phyloP scores from a whole-genome alignment of 2,888 invertebrate genomes.

The Oscheius onirici region DNA sequence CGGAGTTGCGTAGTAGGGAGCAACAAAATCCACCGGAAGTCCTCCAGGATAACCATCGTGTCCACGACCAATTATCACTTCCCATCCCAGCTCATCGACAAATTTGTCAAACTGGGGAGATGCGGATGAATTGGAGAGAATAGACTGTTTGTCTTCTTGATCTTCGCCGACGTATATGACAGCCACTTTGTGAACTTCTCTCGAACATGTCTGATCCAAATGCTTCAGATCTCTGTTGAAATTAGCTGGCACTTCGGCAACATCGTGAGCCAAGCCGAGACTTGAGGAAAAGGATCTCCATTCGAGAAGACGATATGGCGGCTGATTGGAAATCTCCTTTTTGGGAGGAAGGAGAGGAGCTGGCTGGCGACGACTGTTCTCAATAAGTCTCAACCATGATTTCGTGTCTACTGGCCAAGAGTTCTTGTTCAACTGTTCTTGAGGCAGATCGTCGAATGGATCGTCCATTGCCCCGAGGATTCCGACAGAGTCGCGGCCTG shows the following conservation, averaged over 20 bases:
- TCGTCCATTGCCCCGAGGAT: constrained; percentile 59
- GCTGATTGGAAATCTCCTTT: constrained; percentile 12
- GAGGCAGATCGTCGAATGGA: constrained; percentile 56
- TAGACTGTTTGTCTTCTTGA: constrained; percentile 91
- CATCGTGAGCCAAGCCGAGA: constrained; percentile 48
- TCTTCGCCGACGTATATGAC: constrained; percentile 96
- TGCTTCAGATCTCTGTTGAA: constrained; percentile 87
- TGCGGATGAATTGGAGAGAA: constrained; percentile 87
- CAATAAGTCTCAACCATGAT: constrained; percentile 45
- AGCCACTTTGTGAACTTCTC: constrained; percentile 94
- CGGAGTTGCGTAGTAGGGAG: constrained; percentile 88
- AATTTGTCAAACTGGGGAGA: constrained; percentile 89
- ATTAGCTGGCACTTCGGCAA: constrained; percentile 49
- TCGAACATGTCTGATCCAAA: constrained; percentile 81
- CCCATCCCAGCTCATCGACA: constrained; percentile 73
- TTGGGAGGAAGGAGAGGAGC: constrained; percentile 29
- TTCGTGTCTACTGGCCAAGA: constrained; percentile 21
- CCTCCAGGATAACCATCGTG: constrained; percentile 92
- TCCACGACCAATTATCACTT: constrained; percentile 69
- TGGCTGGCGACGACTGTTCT: constrained; percentile 47
- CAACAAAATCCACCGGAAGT: constrained; percentile 80
- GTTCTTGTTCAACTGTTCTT: constrained; percentile 16
- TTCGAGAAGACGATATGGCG: constrained; percentile 40
- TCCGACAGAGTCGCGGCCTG: constrained; percentile 46
- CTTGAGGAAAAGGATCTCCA: constrained; percentile 53